Conservation (phyloP, 2,797 vertebrate genomes). For the Phaenicophaeus curvirostris region DNA sequence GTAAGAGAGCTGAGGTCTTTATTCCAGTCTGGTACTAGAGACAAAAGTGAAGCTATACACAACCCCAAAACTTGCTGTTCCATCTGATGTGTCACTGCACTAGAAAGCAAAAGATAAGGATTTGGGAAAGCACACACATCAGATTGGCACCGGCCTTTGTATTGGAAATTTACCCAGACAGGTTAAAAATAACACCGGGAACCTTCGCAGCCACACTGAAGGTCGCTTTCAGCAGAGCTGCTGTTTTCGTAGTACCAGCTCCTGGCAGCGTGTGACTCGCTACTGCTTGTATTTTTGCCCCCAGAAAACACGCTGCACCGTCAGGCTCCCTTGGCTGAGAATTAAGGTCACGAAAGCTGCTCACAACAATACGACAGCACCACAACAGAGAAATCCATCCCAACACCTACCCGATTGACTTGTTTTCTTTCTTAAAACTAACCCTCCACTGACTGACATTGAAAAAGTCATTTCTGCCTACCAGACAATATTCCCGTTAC, state of each 20-base stretch:
- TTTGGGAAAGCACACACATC: neutral
- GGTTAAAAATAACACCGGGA: constrained; percentile 49
- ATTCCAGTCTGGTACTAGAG: neutral
- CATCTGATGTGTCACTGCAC: neutral
- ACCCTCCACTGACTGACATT: neutral
- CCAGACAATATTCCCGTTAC: fast-evolving
- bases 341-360: neutral
- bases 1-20: neutral
- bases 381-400: neutral
- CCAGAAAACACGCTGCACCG: neutral
- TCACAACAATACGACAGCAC: neutral
- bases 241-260: neutral
- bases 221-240: neutral
- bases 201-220: neutral
- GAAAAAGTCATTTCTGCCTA: neutral
- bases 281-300: neutral
- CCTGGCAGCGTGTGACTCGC: fast-evolving
- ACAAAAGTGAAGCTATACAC: neutral
- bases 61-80: neutral
- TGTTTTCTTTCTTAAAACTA: neutral
- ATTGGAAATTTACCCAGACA: constrained; percentile 52
- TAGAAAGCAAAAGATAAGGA: constrained; percentile 59
- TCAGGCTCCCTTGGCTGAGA: neutral
- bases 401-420: neutral
- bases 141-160: constrained; percentile 13